A percentile compares a stretch with the other conserved stretches of the same genome.
These are phyloP conservation scores for Augochlora pura DNA, from an alignment of 1,140 invertebrate genomes.

Conservation along the genomic window DNA sequence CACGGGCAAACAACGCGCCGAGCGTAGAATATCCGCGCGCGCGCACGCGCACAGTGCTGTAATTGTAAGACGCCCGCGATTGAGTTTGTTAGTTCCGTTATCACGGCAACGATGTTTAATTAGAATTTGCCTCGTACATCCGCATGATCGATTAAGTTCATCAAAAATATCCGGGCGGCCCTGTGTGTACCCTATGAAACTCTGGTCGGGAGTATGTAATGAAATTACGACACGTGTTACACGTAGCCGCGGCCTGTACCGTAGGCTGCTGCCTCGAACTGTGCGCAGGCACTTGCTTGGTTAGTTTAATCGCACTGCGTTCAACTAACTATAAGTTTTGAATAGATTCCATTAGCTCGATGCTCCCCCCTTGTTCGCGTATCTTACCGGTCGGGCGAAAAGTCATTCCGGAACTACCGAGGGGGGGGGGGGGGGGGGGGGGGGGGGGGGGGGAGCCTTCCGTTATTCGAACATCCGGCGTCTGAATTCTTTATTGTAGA, in stretches of 20 bases:
- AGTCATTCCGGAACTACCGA: not conserved
- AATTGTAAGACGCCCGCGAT: too few relatives aligned
- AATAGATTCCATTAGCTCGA: slow-evolving; percentile 6
- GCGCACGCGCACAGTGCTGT: too few relatives aligned
- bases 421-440: too few relatives aligned
- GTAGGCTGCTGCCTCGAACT: not conserved
- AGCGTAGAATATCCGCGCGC: too few relatives aligned
- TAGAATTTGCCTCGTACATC: not conserved
- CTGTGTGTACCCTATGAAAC: not conserved
- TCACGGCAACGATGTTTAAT: not conserved
- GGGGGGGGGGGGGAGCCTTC: too few relatives aligned
- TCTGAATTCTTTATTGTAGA: too few relatives aligned
- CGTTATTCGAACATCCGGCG: too few relatives aligned
- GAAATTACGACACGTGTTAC: slow-evolving; percentile 6
- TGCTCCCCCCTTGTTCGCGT: not conserved
- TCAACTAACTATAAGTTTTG: not conserved
- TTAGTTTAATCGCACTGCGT: slow-evolving; percentile 1
- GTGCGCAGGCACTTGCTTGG: not conserved
- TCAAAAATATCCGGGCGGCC: not conserved
- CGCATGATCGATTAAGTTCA: not conserved
- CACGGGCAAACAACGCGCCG: too few relatives aligned
- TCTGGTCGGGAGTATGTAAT: not conserved
- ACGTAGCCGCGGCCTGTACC: not conserved
- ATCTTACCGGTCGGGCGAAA: not conserved
- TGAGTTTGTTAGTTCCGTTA: not conserved